Base-by-base conservation (phyloP, 2,113 vertebrate species). In the Callionymus lyra region DNA sequence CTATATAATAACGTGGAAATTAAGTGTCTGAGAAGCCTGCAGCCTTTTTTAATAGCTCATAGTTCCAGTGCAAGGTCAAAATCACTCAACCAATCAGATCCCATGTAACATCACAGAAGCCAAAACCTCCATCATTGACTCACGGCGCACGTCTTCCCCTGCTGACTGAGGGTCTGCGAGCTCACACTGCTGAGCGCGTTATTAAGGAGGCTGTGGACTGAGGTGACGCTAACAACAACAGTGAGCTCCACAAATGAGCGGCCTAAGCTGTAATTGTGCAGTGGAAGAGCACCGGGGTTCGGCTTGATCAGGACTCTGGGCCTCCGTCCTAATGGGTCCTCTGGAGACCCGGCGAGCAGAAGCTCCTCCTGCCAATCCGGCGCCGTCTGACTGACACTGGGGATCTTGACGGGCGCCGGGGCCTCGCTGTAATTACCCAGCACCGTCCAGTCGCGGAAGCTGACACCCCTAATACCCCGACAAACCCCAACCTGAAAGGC, bases 261-360 rank as follows among this genome's bases (percentile, higher is more conserved):
- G 51, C 49, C 52, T 35, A 33, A 11, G 48, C 45, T 47, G 37
- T 61, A 67, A 58, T 51, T 68, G 50, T 41, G 37, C 41, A 31
- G 47, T 46, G 43, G 45, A 41, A 51, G 53, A 38, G 46, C 46
- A 61, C 42, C n/a, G 19, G 38, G 41, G 56, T 47, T 53, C 33
- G 50, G 48, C 65, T 59, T 76, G 55, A 79, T 77, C 63, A 62
- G 51, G 59, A 50, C 36, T n/a, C 41, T 35, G 16, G 53, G 55
- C 41, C 51, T 59, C 44, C 10, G 4, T 66, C 45, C 59, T 72
- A 79, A 74, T 74, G 58, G 67, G 53, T 56, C 61, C 65, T 66
- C 67, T 43, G 38, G 76, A 74, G 78, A 77, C 65, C 34, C 36
- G 21, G 1, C 9, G 14, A 12, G 54, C 53, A 34, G 35, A 17